phyloP scores from a whole-genome alignment of 1,140 invertebrate genomes.

The Zaprionus ghesquierei region DNA sequence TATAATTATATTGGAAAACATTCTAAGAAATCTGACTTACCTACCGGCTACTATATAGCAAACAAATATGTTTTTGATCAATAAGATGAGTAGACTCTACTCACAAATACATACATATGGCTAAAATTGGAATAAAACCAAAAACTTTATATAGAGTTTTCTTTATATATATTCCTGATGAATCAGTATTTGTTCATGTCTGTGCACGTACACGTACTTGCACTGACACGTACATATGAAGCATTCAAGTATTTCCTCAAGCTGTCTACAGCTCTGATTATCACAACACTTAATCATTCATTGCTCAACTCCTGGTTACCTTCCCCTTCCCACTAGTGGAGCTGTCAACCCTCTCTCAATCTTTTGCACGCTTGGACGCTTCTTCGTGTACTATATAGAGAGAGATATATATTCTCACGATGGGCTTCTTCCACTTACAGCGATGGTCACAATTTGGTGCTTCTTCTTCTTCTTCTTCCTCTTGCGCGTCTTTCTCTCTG shows the following conservation, averaged over 20 bases:
- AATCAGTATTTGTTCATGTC: background rate
- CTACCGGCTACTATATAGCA: too few species aligned
- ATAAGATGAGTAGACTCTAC: too few species aligned
- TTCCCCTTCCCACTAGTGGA: too few species aligned
- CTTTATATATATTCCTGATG: too few species aligned
- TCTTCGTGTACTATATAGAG: constrained; percentile 10
- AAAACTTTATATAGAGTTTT: too few species aligned
- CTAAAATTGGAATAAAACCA: too few species aligned
- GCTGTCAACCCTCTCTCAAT: constrained; percentile 10
- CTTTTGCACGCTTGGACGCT: constrained; percentile 66
- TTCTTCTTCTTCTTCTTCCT: constrained; percentile 17
- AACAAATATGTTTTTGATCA: too few species aligned
- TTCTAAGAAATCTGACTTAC: too few species aligned
- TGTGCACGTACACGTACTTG: background rate
- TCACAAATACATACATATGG: too few species aligned
- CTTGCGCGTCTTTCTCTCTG: background rate
- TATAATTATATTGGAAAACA: too few species aligned
- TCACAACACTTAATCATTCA: constrained; percentile 55
- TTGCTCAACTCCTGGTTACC: constrained; percentile 6
- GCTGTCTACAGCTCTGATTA: constrained; percentile 61
- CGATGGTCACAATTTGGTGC: constrained; percentile 23
- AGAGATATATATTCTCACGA: constrained; percentile 53
- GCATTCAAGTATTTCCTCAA: background rate
- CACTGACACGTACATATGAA: background rate
- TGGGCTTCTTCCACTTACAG: constrained; percentile 14